A percentile compares a stretch with the other conserved stretches of the same genome.
These are phyloP conservation scores for Lasioglossum figueresi DNA, from an alignment of 2,888 invertebrate genomes.

Conservation along the genomic window DNA sequence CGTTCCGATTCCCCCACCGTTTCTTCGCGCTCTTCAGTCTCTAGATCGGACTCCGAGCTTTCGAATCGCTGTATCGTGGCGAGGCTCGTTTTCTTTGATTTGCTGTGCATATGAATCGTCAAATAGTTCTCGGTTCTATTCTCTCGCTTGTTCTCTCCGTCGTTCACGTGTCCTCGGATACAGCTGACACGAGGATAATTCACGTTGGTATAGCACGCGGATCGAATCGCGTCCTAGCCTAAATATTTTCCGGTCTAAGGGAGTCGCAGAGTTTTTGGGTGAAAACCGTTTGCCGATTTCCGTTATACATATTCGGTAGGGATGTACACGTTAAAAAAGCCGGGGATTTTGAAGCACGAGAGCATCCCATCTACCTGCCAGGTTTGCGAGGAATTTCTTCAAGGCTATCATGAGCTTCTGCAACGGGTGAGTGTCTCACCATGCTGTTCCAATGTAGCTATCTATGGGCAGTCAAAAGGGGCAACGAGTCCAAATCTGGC, in stretches of 20 bases:
- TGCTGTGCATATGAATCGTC: neutral
- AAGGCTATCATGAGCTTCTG: constrained; percentile 89
- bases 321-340: constrained; percentile 59
- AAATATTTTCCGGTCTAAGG: neutral
- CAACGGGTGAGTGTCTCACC: constrained; percentile 87
- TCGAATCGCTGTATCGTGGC: constrained; percentile 56
- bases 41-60: constrained; percentile 70
- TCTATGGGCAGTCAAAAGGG: constrained; percentile 33
- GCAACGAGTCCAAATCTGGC: constrained; percentile 17
- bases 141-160: neutral
- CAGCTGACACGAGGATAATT: neutral
- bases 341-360: constrained; percentile 88
- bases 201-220: neutral
- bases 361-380: constrained; percentile 87
- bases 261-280: neutral
- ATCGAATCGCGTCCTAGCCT: neutral
- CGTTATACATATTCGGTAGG: neutral
- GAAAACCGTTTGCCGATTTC: neutral
- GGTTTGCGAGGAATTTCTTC: constrained; percentile 90
- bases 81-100: constrained; percentile 60
- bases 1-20: constrained; percentile 48
- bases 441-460: constrained; percentile 48
- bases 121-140: neutral
- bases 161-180: neutral
- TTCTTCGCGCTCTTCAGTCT: constrained; percentile 60